Base-by-base conservation (phyloP, 2,888 invertebrate species). In the Oasisia sp. region DNA sequence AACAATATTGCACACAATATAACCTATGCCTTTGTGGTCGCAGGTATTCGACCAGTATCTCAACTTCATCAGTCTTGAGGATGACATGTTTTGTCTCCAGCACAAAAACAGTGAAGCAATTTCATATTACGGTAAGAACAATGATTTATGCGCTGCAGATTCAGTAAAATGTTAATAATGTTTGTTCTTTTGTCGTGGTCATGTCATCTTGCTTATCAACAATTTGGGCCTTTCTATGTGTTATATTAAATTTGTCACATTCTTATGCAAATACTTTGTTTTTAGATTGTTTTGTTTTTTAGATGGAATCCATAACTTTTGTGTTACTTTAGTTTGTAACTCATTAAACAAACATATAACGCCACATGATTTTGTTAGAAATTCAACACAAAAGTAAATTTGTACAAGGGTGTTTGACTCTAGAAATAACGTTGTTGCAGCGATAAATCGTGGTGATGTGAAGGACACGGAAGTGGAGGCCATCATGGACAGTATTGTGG, bases 31-130 rank as follows among this genome's bases (percentile, higher is more conserved):
- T 74, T 74, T 74, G 27, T 27, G 7, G 5, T 94, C 97, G 38
- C 94, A 97, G 97, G 97, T 99, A 27, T 99, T 98, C 97, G 99
- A 99, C 96, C 99, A 99, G 96, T 99, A 99, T 97, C 97, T 99
- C 92, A 99, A 99, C 97, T 99, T 99, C 95, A 99, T 99, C 94
- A 98, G 98, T 91, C 97, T 99, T 94, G 99, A 99, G 97, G 99
- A 99, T 96, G 99, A 99, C 96, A 97, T 99, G 96, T 99, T 99
- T 96, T 97, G 98, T 92, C 97, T 99, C 95, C 98, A 98, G 95
- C 98, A 99, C 96, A 98, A 99, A 96, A 98, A 98, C 95, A 98
- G 98, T 95, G 98, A 99, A 95, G 96, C 97, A 89, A 97, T 99
- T 93, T 99, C 99, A 0, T 99, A 99, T 96, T 99, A 99, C 97